These are phyloP conservation scores for Istiophorus platypterus DNA, from an alignment of 2,113 vertebrate species.

Conservation along the genomic window DNA sequence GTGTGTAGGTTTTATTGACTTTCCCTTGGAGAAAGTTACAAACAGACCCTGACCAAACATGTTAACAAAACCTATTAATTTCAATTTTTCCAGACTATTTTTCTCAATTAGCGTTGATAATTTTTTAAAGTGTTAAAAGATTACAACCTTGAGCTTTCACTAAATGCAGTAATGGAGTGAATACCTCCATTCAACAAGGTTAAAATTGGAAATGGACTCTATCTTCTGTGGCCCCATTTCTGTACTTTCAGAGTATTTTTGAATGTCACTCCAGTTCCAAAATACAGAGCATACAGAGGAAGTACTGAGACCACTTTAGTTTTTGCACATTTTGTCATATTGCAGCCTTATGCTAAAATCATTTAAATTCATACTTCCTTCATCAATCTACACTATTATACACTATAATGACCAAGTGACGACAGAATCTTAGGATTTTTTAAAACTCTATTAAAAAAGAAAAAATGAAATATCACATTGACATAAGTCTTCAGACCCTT, in stretches of 20 bases:
- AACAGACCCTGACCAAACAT: conserved; percentile 26
- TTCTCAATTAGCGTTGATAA: conserved; percentile 37
- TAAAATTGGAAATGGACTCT: conserved; percentile 49
- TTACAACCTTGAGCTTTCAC: conserved; percentile 26
- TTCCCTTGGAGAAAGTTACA: conserved; percentile 21
- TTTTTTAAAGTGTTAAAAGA: conserved; percentile 25
- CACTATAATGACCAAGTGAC: too few species aligned
- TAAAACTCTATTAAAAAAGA: too few species aligned
- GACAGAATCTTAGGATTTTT: too few species aligned
- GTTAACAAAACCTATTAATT: conserved; percentile 1
- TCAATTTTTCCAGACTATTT: conserved; percentile 45
- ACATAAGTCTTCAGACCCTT: too few species aligned
- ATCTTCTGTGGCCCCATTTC: conserved; percentile 20
- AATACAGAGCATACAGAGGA: not conserved
- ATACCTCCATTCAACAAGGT: conserved; percentile 24
- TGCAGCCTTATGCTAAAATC: too few species aligned
- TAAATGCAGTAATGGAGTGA: conserved; percentile 54
- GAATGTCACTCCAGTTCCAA: conserved; percentile 56
- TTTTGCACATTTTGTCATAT: too few species aligned
- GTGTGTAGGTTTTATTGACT: conserved; percentile 21
- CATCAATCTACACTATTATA: too few species aligned
- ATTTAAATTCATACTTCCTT: too few species aligned
- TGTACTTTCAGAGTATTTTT: conserved; percentile 38
- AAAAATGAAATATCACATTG: too few species aligned
- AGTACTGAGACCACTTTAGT: too few species aligned